Percentiles rank a stretch among this genome's conserved stretches.
Evolutionary conservation across 2,888 invertebrate genomes (phyloP).

Genomic region (Troilus luridus): DNA sequence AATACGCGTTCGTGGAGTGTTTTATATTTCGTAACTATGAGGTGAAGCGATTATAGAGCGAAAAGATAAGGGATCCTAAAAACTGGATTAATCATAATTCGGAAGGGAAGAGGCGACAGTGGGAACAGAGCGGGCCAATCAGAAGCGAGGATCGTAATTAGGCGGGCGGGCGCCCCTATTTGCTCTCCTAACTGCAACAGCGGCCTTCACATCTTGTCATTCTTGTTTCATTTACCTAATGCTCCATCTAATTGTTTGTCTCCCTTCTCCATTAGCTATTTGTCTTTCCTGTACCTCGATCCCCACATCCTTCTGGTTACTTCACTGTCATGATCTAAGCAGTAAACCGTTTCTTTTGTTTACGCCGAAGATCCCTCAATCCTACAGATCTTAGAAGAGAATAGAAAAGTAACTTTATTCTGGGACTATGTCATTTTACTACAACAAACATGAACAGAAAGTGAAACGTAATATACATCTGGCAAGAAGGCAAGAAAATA

Average conservation of each 20-base stretch:
- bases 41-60: background rate
- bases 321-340: background rate
- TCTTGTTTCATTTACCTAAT: conserved; percentile 33
- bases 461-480: too few relatives aligned
- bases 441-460: too few relatives aligned
- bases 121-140: background rate
- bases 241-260: conserved; percentile 4
- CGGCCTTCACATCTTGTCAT: conserved; percentile 37
- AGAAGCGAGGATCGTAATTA: conserved; percentile 18
- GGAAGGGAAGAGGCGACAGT: background rate
- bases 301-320: background rate
- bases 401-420: too few relatives aligned
- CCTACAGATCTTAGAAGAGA: too few relatives aligned
- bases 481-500: too few relatives aligned
- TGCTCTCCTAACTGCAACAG: conserved; percentile 35
- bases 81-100: background rate
- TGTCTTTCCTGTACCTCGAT: background rate
- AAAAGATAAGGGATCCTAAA: background rate
- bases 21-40: background rate
- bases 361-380: background rate
- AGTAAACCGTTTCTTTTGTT: background rate
- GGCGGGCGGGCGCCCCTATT: conserved; percentile 39
- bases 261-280: conserved; percentile 15
- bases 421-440: too few relatives aligned
- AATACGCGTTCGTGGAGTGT: too few relatives aligned